phyloP scores from a whole-genome alignment of 2,113 vertebrate species.

The Reinhardtius hippoglossoides region DNA sequence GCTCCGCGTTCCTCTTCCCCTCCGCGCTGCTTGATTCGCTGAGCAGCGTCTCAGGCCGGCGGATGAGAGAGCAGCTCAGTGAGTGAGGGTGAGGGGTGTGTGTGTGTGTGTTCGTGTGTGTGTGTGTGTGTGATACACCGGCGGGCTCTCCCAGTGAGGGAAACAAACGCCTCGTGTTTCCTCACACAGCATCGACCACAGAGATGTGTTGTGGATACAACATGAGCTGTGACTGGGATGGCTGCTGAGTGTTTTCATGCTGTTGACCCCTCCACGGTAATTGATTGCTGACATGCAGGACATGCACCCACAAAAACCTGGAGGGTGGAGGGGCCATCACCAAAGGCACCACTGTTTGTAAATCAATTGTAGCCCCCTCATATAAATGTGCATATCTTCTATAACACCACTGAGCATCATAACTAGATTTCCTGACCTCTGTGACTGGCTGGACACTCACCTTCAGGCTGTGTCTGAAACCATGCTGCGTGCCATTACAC shows the following conservation, averaged over 20 bases:
- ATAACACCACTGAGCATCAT: slow-evolving; percentile 10
- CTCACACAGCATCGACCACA: slow-evolving; percentile 23
- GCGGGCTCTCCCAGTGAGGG: slow-evolving; percentile 27
- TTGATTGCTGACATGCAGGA: slow-evolving; percentile 58
- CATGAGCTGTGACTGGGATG: not conserved
- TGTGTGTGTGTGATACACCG: slow-evolving; percentile 7
- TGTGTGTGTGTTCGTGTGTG: not conserved
- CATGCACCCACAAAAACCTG: slow-evolving; percentile 22
- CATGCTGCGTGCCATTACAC: too few relatives aligned
- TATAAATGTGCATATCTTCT: slow-evolving; percentile 28
- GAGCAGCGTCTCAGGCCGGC: slow-evolving; percentile 10
- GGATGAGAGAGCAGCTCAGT: not conserved
- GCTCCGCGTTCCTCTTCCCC: slow-evolving; percentile 50
- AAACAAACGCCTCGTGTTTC: slow-evolving; percentile 67
- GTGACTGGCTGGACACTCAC: slow-evolving; percentile 11
- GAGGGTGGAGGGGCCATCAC: not conserved
- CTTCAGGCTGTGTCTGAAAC: not conserved
- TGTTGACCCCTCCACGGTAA: slow-evolving; percentile 51
- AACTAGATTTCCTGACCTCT: slow-evolving; percentile 18
- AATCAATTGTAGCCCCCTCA: slow-evolving; percentile 21
- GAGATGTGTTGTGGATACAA: not conserved
- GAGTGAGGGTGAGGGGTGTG: not conserved
- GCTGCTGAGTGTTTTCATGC: slow-evolving; percentile 31
- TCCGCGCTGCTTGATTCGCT: slow-evolving; percentile 10
- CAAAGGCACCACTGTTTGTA: slow-evolving; percentile 19